Conservation (phyloP, 2,113 vertebrate genomes). For the Gallinago jamesoni region DNA sequence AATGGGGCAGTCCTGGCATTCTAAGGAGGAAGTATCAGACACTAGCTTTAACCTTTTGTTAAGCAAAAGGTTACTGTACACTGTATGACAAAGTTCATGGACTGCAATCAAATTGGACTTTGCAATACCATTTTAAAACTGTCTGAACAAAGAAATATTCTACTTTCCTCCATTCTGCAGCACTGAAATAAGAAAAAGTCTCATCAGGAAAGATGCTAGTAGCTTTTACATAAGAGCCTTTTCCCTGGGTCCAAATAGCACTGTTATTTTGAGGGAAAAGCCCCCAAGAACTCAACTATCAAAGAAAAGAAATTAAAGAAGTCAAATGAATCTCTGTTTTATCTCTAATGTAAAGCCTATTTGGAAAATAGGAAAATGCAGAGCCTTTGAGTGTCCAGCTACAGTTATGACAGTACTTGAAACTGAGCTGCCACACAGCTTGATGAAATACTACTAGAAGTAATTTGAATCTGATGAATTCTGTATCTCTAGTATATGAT, state of each 20-base stretch:
- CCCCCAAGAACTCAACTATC: not conserved
- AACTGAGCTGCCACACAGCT: not conserved
- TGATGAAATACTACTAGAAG: not conserved
- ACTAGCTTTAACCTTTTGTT: not conserved
- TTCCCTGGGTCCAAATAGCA: not conserved
- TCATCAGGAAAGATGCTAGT: not conserved
- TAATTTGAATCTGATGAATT: not conserved
- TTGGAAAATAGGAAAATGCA: not conserved
- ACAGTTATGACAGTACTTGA: not conserved
- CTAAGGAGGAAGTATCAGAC: not conserved
- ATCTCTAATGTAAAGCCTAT: not conserved
- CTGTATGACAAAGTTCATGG: not conserved
- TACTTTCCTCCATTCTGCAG: not conserved
- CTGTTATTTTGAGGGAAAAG: not conserved
- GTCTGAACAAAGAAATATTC: not conserved
- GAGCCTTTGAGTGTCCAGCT: not conserved
- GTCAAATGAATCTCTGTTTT: not conserved
- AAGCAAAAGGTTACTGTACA: too few species aligned
- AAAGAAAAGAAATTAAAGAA: not conserved
- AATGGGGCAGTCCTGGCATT: not conserved
- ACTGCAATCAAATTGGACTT: not conserved
- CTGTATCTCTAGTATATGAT: not conserved
- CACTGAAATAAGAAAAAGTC: not conserved
- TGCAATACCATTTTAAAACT: not conserved
- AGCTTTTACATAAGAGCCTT: not conserved